Evolutionary conservation across 2,113 vertebrate species (phyloP).

Genomic region (Gambusia holbrooki): DNA sequence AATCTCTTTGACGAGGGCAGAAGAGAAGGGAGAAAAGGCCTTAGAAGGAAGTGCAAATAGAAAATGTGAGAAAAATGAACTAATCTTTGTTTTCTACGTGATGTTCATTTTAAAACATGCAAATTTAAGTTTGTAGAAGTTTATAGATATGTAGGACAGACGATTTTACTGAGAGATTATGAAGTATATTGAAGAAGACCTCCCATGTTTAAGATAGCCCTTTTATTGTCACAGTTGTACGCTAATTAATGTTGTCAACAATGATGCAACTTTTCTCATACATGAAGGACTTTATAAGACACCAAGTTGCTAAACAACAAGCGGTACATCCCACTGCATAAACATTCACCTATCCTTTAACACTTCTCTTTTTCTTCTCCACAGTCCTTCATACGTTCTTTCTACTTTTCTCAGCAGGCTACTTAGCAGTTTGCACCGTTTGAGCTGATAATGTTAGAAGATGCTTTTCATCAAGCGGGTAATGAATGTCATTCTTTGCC

Average conservation of each 20-base stretch:
- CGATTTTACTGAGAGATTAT: background rate
- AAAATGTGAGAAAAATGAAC: background rate
- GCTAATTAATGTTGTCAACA: background rate
- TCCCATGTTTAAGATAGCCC: background rate
- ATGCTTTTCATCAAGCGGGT: background rate
- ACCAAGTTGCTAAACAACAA: background rate
- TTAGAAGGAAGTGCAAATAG: constrained; percentile 15
- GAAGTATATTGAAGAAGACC: background rate
- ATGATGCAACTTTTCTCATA: background rate
- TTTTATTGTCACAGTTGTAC: background rate
- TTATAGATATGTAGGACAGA: background rate
- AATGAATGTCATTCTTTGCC: constrained; percentile 12
- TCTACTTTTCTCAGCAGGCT: constrained; percentile 1
- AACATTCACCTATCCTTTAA: background rate
- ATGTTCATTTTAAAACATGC: background rate
- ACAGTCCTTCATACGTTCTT: background rate
- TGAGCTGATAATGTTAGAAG: constrained; percentile 10
- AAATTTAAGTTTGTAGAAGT: background rate
- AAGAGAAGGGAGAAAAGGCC: background rate
- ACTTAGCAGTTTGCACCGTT: constrained; percentile 10
- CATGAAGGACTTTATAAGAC: background rate
- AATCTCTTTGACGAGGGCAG: constrained; percentile 58
- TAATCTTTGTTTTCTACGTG: background rate
- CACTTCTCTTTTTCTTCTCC: background rate
- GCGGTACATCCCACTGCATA: background rate